These are phyloP conservation scores for Sorex maritimensis DNA, from an alignment of 2,797 vertebrate genomes.

Conservation along the genomic window DNA sequence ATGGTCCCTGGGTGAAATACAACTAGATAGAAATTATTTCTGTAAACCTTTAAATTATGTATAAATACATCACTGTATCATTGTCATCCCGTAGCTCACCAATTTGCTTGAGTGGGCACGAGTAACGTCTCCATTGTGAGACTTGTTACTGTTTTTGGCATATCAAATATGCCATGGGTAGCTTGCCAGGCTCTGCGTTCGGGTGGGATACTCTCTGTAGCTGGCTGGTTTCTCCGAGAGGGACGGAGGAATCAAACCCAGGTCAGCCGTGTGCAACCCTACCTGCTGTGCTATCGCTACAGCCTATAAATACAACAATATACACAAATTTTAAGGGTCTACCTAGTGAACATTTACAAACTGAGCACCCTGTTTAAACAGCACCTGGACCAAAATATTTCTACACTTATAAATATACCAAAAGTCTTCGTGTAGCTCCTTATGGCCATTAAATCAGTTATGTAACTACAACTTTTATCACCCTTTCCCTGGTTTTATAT, in stretches of 20 bases:
- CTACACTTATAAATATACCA: background rate
- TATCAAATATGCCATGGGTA: no score
- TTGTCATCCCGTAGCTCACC: no score
- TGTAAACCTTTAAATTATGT: conserved; percentile 12
- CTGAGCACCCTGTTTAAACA: background rate
- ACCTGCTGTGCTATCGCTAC: no score
- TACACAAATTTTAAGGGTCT: background rate
- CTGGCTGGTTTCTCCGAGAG: no score
- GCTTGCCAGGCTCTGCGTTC: no score
- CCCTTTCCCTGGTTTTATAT: background rate
- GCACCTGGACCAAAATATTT: background rate
- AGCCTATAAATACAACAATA: background rate
- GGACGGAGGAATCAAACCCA: no score
- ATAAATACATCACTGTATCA: background rate
- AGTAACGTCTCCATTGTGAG: no score
- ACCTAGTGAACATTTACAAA: background rate
- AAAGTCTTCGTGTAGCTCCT: background rate
- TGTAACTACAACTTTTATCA: conserved; percentile 10
- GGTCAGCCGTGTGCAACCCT: no score
- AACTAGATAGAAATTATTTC: background rate
- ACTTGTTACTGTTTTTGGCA: no score
- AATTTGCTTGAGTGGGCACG: no score
- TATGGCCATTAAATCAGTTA: background rate
- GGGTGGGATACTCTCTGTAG: no score
- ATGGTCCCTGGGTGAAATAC: no score